phyloP scores from a whole-genome alignment of 1,140 invertebrate species.

The Neodiprion lecontei region DNA sequence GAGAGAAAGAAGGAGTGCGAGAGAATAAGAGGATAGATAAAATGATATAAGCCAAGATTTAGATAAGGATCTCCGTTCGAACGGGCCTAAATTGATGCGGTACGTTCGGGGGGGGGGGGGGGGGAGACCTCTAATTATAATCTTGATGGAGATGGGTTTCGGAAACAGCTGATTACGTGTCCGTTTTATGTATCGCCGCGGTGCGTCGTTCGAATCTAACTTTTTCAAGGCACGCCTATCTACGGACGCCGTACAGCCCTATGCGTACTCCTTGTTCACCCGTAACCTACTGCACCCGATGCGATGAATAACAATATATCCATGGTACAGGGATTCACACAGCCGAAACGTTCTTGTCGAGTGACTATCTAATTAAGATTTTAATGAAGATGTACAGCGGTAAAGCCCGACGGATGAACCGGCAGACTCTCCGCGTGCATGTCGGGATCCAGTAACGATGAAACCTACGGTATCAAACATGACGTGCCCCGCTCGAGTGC shows the following conservation, averaged over 20 bases:
- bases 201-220: background rate
- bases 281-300: background rate
- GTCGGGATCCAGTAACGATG: too few species aligned
- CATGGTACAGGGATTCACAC: background rate
- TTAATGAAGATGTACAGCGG: background rate
- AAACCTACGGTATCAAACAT: too few species aligned
- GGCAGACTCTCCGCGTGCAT: too few species aligned
- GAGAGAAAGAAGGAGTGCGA: conserved; percentile 12
- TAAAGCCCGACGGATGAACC: background rate
- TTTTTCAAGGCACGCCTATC: too few species aligned
- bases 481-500: too few species aligned
- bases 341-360: background rate
- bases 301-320: background rate
- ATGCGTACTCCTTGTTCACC: too few species aligned
- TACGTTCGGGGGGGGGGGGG: conserved; percentile 29
- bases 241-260: too few species aligned
- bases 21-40: background rate
- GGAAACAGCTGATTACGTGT: conserved; percentile 15
- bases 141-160: conserved; percentile 32
- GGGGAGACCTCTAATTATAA: conserved; percentile 31
- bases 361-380: background rate
- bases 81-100: conserved; percentile 13
- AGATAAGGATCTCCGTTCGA: conserved; percentile 34
- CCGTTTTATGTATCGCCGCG: conserved; percentile 10
- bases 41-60: conserved; percentile 21